Evolutionary conservation across 2,888 invertebrate genomes (phyloP), one percentile per base, ranked within the genome.

Genomic region (Acrobasis suavella): DNA sequence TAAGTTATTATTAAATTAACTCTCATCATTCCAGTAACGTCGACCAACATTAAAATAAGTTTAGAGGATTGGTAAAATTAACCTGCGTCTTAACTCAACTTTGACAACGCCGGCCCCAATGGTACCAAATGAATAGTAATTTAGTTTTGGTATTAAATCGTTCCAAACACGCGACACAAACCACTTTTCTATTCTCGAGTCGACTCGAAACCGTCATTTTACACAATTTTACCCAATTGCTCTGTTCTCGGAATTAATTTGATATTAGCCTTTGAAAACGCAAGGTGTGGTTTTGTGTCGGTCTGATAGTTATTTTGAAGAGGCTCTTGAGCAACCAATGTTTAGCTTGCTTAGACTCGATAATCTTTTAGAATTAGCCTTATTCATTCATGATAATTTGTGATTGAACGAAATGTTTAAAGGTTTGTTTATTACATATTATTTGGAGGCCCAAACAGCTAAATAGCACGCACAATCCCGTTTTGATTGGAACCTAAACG

Each of bases 161-260:
- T 87, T 91, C 73, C 73, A 75, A 90, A 91, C 92, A 92, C 92
- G 92, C 92, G 92, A 92, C 92, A 92, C 84, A 77, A 32, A 86
- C 91, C 91, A 90, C 92, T 91, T 91, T 91, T 89, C 92, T 92
- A 91, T 91, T 90, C 88, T 85, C 78, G 73, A 87, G 77, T 85
- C 81, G 85, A 85, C 78, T 87, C 84, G 76, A 84, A 88, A 87
- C 91, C 89, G 86, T 91, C 91, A 91, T 92, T 92, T 91, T 90
- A 91, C 89, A 89, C 91, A 91, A 92, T 91, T 92, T 91, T 89
- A 91, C 88, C 86, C 89, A 89, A 91, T 91, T 87, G 90, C 91
- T 90, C 87, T 86, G 86, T 92, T 92, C 92, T 86, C 71, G 81
- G 92, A 91, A 92, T 91, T 92, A 92, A 91, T 91, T 91, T 91